phyloP scores from a whole-genome alignment of 2,797 vertebrate genomes.

The Caiman crocodilus region DNA sequence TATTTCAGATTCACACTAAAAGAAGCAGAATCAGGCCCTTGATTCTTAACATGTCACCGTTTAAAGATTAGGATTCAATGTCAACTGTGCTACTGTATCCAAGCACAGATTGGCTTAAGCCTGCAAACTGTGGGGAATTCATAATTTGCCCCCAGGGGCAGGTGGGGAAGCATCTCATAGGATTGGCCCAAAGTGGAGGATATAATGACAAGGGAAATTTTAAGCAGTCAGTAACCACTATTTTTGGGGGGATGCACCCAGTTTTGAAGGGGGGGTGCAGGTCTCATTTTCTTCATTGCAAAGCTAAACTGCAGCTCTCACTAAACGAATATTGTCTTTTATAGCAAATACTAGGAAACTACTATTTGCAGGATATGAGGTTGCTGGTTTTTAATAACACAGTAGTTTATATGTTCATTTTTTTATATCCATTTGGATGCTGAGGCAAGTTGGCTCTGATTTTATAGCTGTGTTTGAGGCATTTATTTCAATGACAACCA shows the following conservation, averaged over 20 bases:
- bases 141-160: background rate
- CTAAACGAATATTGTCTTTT: background rate
- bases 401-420: background rate
- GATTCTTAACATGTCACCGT: background rate
- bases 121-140: background rate
- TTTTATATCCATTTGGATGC: background rate
- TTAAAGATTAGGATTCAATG: background rate
- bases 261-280: no score
- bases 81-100: background rate
- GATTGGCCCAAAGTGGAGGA: background rate
- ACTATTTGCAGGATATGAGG: background rate
- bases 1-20: background rate
- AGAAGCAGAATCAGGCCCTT: background rate
- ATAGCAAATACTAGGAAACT: background rate
- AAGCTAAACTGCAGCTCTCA: background rate
- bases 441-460: background rate
- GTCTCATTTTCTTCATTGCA: background rate
- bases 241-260: background rate
- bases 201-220: background rate
- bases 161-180: background rate
- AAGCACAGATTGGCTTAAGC: background rate
- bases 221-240: fast-evolving
- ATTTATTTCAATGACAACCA: background rate
- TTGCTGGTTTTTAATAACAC: background rate
- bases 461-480: background rate